Evolutionary conservation across 2,797 vertebrate genomes (phyloP).

Genomic region (Tamandua tetradactyla): DNA sequence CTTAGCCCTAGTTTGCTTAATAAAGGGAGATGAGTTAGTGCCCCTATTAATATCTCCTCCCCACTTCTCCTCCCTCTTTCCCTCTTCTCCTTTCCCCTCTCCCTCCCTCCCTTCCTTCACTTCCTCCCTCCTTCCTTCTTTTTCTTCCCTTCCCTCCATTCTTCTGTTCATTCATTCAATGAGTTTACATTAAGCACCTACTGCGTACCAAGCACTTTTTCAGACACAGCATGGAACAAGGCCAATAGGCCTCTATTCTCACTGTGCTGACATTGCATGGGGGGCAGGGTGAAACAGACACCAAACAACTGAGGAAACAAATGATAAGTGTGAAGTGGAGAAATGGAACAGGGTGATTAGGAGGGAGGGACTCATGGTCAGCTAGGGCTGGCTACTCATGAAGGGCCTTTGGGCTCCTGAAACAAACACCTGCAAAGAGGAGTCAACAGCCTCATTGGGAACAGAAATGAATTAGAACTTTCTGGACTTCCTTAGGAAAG

Average conservation of each 20-base stretch:
- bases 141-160: not conserved
- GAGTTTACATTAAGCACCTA: not conserved
- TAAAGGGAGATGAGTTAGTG: not conserved
- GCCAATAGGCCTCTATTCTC: not conserved
- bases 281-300: not conserved
- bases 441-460: not conserved
- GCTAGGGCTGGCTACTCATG: not conserved
- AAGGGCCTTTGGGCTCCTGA: not conserved
- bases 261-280: not conserved
- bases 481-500: not conserved
- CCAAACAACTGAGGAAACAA: not conserved
- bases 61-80: too few relatives aligned
- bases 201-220: not conserved
- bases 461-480: not conserved
- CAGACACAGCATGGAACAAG: not conserved
- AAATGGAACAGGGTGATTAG: too few relatives aligned
- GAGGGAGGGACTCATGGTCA: not conserved
- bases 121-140: not conserved
- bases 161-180: not conserved
- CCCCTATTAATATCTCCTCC: not conserved
- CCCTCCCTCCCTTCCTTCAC: not conserved
- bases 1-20: not conserved
- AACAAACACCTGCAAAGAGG: not conserved
- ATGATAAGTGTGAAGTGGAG: not conserved
- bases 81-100: too few relatives aligned